Conservation (phyloP, 2,888 invertebrate genomes). For the Ophioninae sp. region DNA sequence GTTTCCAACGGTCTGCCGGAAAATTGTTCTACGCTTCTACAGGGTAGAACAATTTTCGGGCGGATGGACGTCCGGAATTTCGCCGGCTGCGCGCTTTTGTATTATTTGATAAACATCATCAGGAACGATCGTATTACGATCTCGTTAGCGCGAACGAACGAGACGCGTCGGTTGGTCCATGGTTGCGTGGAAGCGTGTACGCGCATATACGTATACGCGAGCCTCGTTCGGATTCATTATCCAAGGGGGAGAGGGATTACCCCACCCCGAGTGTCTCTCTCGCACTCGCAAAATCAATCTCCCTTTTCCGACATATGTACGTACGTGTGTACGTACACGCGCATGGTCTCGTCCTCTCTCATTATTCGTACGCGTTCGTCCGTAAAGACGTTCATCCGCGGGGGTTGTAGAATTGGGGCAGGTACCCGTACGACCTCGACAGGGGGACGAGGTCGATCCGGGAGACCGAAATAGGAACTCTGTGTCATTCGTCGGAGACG, state of each 20-base stretch:
- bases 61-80: neutral
- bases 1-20: neutral
- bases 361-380: conserved; percentile 76
- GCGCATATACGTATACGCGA: conserved; percentile 19
- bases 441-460: conserved; percentile 70
- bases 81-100: conserved; percentile 34
- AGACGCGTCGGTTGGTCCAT: conserved; percentile 10
- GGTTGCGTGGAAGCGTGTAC: no score
- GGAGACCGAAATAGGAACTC: conserved; percentile 18
- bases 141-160: conserved; percentile 69
- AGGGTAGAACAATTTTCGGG: no score
- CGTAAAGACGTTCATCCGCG: conserved; percentile 73
- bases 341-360: conserved; percentile 65
- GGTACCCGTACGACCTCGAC: conserved; percentile 60
- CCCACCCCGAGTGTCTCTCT: conserved; percentile 42
- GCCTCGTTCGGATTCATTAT: conserved; percentile 66
- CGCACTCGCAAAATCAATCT: conserved; percentile 51
- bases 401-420: conserved; percentile 66
- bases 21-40: neutral
- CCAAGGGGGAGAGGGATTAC: conserved; percentile 64
- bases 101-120: conserved; percentile 62
- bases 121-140: conserved; percentile 68
- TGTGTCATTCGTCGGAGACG: conserved; percentile 5
- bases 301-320: conserved; percentile 36
- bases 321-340: neutral